Evolutionary conservation across 2,113 vertebrate species (phyloP), one percentile per base, ranked within the genome.

Genomic region (Lipophrys pholis): DNA sequence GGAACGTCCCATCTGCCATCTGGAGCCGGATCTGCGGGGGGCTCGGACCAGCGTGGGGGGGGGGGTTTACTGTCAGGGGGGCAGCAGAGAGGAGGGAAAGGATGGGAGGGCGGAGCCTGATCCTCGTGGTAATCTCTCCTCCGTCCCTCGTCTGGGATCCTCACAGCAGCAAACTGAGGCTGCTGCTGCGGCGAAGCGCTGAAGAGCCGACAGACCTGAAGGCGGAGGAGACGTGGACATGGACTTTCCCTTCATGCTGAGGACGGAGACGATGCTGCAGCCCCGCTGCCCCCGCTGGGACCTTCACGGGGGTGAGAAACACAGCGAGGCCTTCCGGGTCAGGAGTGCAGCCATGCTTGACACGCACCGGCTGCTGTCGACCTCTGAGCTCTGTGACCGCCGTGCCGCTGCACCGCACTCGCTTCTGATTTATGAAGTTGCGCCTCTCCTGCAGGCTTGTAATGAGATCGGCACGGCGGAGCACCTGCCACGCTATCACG

Each of bases 281-380:
- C 84, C 91, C 35, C 80, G 82, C 73, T 91, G 90, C 45, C 69
- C 89, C 60, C 83, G 81, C 1, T 90, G 89, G 90, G 81, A 92
- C 14, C 43, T 79, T 66, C 62, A 72, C 2, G 69, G 65, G 21
- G 46, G 72, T 8, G 53, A 77, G 66, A 64, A 71, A 69, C 16
- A 17, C 14, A 49, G n/a, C 45, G 16, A 67, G 58, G 11, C 17
- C 53, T 64, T 67, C 59, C 21, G 35, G 53, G 65, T 78, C 72
- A 70, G 59, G 68, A 58, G 73, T 49, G 54, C 15, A 54, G 66
- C 14, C 35, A 53, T 45, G 69, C 53, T 67, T 61, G 36, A 17
- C 59, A 46, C 48, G 55, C 63, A 30, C 8, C 56, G 35, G 67
- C 80, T 70, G 67, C 50, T 11, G 36, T 69, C 63, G 60, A 78